Percentiles rank a stretch among this genome's conserved stretches.
phyloP scores from a whole-genome alignment of 2,797 vertebrate genomes.

The Thripadectes ignobilis region DNA sequence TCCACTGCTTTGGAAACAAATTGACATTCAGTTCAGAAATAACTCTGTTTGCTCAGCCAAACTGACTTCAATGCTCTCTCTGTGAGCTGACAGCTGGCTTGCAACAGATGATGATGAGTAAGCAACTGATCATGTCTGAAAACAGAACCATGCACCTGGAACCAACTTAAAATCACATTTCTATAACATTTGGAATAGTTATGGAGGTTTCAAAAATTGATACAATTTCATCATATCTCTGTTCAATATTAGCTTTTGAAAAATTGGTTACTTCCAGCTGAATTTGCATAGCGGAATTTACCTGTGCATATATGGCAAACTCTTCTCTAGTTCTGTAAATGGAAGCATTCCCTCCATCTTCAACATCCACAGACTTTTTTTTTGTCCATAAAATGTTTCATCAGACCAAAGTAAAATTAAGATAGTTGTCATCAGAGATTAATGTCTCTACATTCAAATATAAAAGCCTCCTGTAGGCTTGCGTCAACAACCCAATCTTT shows the following conservation, averaged over 20 bases:
- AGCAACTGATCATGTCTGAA: slow-evolving; percentile 55
- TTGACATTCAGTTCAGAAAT: slow-evolving; percentile 63
- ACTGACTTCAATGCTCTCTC: slow-evolving; percentile 43
- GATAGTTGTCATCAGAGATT: not conserved
- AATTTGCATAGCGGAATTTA: not conserved
- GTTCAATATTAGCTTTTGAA: not conserved
- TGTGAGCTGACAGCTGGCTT: slow-evolving; percentile 58
- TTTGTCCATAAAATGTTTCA: not conserved
- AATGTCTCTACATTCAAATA: not conserved
- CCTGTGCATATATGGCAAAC: not conserved
- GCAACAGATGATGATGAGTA: slow-evolving; percentile 55
- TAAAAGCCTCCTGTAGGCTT: not conserved
- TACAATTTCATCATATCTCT: not conserved
- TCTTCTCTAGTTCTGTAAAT: not conserved
- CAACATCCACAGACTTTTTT: not conserved
- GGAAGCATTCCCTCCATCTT: not conserved
- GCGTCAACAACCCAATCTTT: not conserved
- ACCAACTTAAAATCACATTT: not conserved
- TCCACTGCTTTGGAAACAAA: slow-evolving; percentile 37
- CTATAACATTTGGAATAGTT: not conserved
- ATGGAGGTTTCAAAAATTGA: not conserved
- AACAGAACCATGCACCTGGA: slow-evolving; percentile 52
- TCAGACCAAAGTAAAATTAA: not conserved
- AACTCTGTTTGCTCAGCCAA: slow-evolving; percentile 64
- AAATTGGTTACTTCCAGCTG: not conserved